phyloP scores from a whole-genome alignment of 2,888 invertebrate species.

The Drosophila mettleri region DNA sequence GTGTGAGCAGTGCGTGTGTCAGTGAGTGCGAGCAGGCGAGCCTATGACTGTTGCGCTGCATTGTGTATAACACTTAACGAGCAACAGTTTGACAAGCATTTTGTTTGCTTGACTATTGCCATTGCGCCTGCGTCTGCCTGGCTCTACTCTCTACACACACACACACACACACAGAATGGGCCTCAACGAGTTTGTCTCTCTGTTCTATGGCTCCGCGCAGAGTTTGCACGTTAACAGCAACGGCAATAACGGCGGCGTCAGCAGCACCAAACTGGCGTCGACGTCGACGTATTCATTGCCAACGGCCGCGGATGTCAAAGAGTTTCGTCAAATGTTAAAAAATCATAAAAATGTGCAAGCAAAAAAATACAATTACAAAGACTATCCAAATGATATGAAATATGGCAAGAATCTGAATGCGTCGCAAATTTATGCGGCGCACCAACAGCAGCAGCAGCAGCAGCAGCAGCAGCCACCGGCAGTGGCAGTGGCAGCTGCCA shows the following conservation, averaged over 20 bases:
- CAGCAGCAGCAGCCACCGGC: slow-evolving; percentile 13
- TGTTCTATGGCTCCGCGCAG: slow-evolving; percentile 84
- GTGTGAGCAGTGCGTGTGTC: slow-evolving; percentile 5
- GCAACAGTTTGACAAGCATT: slow-evolving; percentile 56
- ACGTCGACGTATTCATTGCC: slow-evolving; percentile 72
- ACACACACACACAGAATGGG: slow-evolving; percentile 72
- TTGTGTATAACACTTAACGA: slow-evolving; percentile 58
- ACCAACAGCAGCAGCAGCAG: slow-evolving; percentile 27
- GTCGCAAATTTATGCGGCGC: slow-evolving; percentile 40
- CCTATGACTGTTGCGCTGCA: slow-evolving; percentile 18
- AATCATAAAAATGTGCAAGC: slow-evolving; percentile 82
- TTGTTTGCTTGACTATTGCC: background rate
- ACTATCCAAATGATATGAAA: slow-evolving; percentile 80
- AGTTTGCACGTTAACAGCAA: slow-evolving; percentile 66
- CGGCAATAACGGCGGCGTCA: slow-evolving; percentile 6
- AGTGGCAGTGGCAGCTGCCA: slow-evolving; percentile 27
- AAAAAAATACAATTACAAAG: slow-evolving; percentile 80
- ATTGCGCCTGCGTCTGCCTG: slow-evolving; percentile 53
- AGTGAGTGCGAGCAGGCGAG: slow-evolving; percentile 6
- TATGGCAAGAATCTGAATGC: slow-evolving; percentile 65
- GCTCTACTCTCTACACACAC: background rate
- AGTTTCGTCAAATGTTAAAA: slow-evolving; percentile 82
- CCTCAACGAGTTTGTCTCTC: slow-evolving; percentile 84
- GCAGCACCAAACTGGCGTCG: slow-evolving; percentile 64
- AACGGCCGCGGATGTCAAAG: slow-evolving; percentile 71